Conservation (phyloP, 2,113 vertebrate genomes). For the Psilopogon haemacephalus region DNA sequence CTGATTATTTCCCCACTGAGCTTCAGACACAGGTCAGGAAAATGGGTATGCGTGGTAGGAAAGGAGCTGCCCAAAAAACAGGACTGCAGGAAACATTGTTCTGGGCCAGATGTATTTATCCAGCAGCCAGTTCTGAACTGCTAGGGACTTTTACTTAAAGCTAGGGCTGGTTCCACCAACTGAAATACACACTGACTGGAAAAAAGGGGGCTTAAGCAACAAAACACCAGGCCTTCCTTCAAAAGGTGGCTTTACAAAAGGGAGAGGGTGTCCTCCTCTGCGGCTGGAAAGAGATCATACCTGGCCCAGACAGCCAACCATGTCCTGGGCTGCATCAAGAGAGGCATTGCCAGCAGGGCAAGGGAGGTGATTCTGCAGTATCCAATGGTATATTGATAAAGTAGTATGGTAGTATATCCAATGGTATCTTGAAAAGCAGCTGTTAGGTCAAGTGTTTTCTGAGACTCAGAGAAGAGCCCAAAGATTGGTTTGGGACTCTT, state of each 20-base stretch:
- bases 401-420: no score
- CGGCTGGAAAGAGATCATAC: not conserved
- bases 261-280: not conserved
- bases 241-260: not conserved
- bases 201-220: not conserved
- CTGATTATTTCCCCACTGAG: conserved; percentile 43
- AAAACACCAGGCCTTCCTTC: not conserved
- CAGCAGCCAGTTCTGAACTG: not conserved
- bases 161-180: not conserved
- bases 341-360: no score
- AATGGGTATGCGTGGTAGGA: not conserved
- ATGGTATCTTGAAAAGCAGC: not conserved
- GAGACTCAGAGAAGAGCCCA: not conserved
- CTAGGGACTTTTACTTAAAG: not conserved
- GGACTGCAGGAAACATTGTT: not conserved
- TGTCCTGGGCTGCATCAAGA: no score
- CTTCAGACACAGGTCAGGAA: not conserved
- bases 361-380: no score
- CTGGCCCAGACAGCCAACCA: no score
- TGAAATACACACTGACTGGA: not conserved
- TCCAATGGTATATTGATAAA: not conserved
- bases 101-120: not conserved
- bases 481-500: not conserved
- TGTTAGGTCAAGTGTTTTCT: not conserved
- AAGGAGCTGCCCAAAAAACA: not conserved